These are phyloP conservation scores for Troides oblongomaculatus DNA, from an alignment of 2,888 invertebrate genomes.

Conservation along the genomic window DNA sequence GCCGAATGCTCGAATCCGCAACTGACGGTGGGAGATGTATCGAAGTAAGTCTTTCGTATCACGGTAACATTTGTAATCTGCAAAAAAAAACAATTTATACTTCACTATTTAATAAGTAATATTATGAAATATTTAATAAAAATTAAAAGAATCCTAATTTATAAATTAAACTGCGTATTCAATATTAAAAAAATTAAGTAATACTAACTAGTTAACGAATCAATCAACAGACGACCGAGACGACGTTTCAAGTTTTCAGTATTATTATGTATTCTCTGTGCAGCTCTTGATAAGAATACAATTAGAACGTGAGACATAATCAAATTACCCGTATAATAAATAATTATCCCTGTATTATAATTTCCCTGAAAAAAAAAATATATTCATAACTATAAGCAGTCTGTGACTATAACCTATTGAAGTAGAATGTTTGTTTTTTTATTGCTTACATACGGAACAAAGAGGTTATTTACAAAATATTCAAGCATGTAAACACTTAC, in stretches of 20 bases:
- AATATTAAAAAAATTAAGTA: background rate
- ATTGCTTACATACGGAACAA: no score
- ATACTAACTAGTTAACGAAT: constrained; percentile 1
- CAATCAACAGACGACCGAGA: constrained; percentile 12
- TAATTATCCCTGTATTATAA: background rate
- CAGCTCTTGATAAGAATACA: constrained; percentile 14
- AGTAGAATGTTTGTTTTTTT: no score
- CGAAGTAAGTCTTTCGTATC: constrained; percentile 46
- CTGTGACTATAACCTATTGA: background rate
- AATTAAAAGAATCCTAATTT: no score
- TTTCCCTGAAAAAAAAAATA: background rate
- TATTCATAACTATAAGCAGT: background rate
- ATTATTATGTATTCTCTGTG: constrained; percentile 20
- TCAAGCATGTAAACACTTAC: background rate
- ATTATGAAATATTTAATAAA: no score
- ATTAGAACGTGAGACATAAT: background rate
- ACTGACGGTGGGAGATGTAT: constrained; percentile 40
- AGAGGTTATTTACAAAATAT: background rate
- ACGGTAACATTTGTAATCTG: constrained; percentile 36
- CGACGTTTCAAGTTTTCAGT: background rate
- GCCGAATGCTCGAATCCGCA: constrained; percentile 44
- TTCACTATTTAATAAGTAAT: no score
- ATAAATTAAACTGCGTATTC: no score
- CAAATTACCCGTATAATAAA: background rate
- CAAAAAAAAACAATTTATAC: background rate